Evolutionary conservation across 2,113 vertebrate genomes (phyloP).

Genomic region (Arvicanthis niloticus): DNA sequence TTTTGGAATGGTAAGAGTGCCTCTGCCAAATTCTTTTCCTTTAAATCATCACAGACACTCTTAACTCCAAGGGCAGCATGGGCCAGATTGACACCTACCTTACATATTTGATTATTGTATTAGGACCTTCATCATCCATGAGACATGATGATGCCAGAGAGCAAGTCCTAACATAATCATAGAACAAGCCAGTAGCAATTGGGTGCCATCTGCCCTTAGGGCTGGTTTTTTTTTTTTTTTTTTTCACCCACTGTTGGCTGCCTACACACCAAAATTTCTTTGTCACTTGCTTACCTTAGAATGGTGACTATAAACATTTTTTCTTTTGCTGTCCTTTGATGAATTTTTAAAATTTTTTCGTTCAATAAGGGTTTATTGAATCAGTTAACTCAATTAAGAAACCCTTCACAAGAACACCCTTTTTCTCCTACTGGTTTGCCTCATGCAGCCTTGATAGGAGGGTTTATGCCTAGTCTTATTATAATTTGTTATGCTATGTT

Average conservation of each 20-base stretch:
- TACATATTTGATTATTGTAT: neutral
- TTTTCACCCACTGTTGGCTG: too few species aligned
- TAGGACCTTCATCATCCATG: too few species aligned
- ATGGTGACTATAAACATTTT: neutral
- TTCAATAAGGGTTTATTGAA: neutral
- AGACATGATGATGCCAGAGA: neutral
- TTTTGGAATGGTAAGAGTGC: neutral
- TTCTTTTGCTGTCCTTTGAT: neutral
- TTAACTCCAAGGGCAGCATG: accelerated
- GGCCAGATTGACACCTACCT: neutral
- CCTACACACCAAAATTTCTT: neutral
- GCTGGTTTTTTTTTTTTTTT: too few species aligned
- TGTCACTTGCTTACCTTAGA: neutral
- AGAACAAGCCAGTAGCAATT: neutral
- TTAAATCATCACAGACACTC: neutral
- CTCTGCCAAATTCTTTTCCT: neutral
- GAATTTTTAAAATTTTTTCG: neutral
- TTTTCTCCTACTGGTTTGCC: neutral
- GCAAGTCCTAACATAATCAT: neutral
- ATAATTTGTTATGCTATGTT: neutral
- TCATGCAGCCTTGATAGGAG: neutral
- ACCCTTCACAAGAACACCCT: neutral
- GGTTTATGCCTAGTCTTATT: neutral
- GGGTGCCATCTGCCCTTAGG: neutral
- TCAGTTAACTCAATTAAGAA: neutral